Base-by-base conservation (phyloP, 2,797 vertebrate genomes). In the Silurus aristotelis region DNA sequence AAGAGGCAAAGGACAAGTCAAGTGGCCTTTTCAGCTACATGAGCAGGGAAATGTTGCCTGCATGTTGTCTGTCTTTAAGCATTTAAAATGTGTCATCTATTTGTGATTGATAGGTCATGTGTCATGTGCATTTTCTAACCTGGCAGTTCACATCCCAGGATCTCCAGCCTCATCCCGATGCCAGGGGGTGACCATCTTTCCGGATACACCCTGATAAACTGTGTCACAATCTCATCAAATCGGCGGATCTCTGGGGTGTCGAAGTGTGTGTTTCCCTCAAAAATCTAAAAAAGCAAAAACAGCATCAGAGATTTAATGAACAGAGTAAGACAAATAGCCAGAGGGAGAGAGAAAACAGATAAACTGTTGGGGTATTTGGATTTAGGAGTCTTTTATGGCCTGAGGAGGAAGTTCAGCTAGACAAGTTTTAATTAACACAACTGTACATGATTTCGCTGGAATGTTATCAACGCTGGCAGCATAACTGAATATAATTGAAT, bases 151-250 rank as follows among this genome's bases (percentile, higher is more conserved):
- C 98, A 99, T 91, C 98, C 98, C 68, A 99, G 95, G 70, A 99
- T 96, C 89, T 99, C 98, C 94, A 99, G 93, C 85, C 98, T 96
- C 98, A 99, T 99, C 86, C 98, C 98, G 6, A 99, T 98, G 66
- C 98, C 98, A 0, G 97, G 97, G 0, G 97, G 98, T 0, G 98
- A 99, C 98, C 98, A 99, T 83, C 97, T 94, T 93, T 99, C 98
- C 0, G 98, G 98, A 90, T 98, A 96, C 20, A 99, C 95, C 52
- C 98, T 91, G 88, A 99, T 88, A 9, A 95, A 97, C 92, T 99
- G 98, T 0, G 97, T 95, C 46, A 95, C 95, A 25, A 98, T 93
- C 38, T 98, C 95, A 2, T 98, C 97, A 67, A 99, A 99, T 85
- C 97, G 91, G 25, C 98, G 94, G 81, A 99, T 95, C 90, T 99